Base-by-base conservation (phyloP, 2,113 vertebrate species). In the Vireo altiloquus region DNA sequence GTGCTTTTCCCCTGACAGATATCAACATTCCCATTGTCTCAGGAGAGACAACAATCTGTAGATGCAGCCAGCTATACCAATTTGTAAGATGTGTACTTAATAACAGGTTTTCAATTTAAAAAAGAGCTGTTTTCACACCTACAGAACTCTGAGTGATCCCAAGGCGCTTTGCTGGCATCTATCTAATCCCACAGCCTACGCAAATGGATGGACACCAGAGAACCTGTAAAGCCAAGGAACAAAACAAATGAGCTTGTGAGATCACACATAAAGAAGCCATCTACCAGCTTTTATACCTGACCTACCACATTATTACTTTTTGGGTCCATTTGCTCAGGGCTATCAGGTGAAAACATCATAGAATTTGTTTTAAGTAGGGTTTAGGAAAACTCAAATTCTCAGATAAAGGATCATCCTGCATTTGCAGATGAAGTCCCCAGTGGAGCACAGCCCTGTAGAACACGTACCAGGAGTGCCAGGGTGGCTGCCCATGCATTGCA, bases 41-140 rank as follows among this genome's bases (percentile, higher is more conserved):
- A 16, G 69, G 49, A 89, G 80, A 76, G 49, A 71, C 30, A 78
- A 42, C 47, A 72, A 78, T 42, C 28, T 81, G 53, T 57, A 71
- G n/a, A 61, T 89, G 57, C 28, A 87, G 44, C 49, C 31, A 89
- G 76, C 52, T 49, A 57, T 31, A 33, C 31, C 39, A 52, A 76
- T 95, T 94, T 78, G 54, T 84, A 60, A 84, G n/a, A 87, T 28
- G 40, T 44, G 68, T 68, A 24, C 65, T 65, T 96, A 95, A 90
- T 89, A 89, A 84, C 49, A 82, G 86, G 47, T 50, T 94, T 95
- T 93, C 63, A 77, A 42, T 63, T 94, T 90, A 3, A 37, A 81
- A 82, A 88, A 69, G 35, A 84, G 31, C 24, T 84, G 30, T 63
- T 93, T 94, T 93, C 90, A 90, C 65, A 94, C 79, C 80, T 87